phyloP scores from a whole-genome alignment of 2,113 vertebrate species.

The Scopus umbretta region DNA sequence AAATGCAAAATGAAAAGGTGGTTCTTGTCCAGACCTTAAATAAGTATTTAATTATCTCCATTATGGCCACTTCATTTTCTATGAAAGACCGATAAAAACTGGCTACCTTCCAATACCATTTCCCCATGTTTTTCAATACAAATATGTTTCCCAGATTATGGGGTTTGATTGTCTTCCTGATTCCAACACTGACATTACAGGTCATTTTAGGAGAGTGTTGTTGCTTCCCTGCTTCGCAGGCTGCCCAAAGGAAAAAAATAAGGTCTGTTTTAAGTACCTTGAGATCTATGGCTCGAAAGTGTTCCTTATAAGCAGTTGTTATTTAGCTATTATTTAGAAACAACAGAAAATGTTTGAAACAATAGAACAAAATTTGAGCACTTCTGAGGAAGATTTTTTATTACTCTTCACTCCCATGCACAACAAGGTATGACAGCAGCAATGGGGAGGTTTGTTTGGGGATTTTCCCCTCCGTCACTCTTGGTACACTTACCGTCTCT shows the following conservation, averaged over 20 bases:
- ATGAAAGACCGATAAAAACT: neutral
- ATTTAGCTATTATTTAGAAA: neutral
- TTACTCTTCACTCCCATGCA: neutral
- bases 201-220: neutral
- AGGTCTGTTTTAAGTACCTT: neutral
- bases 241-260: neutral
- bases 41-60: neutral
- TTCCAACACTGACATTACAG: neutral
- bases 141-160: neutral
- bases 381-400: neutral
- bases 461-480: fast-evolving
- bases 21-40: neutral
- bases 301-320: neutral
- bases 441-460: neutral
- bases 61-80: neutral
- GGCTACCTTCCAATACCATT: neutral
- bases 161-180: neutral
- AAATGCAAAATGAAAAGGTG: neutral
- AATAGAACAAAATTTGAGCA: neutral
- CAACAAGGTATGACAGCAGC: neutral
- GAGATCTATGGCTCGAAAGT: neutral
- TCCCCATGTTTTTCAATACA: neutral
- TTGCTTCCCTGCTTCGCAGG: neutral
- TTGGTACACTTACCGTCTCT: neutral
- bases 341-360: neutral